Conservation (phyloP, 2,797 vertebrate species). For the Carduelis carduelis region DNA sequence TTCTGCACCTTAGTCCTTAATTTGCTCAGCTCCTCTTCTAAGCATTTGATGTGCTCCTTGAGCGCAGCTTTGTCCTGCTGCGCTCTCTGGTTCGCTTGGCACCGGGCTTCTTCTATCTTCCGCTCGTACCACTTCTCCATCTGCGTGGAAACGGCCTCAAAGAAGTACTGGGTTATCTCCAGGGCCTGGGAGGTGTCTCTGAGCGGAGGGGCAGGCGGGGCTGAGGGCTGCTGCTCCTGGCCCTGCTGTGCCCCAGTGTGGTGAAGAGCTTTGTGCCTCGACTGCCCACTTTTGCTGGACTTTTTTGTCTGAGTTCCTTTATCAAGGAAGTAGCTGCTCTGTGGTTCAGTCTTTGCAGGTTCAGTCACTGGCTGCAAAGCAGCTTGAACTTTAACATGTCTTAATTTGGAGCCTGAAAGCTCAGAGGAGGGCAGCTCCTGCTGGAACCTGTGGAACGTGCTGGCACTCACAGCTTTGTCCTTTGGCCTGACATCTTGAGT, state of each 20-base stretch:
- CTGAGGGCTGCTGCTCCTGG: slow-evolving; percentile 18
- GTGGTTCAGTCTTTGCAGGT: slow-evolving; percentile 67
- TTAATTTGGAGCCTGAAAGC: slow-evolving; percentile 17
- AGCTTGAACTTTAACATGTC: slow-evolving; percentile 65
- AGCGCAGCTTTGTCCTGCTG: slow-evolving; percentile 84
- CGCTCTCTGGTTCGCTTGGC: slow-evolving; percentile 85
- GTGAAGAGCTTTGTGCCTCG: slow-evolving; percentile 67
- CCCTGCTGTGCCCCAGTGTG: neutral
- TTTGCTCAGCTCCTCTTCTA: slow-evolving; percentile 89
- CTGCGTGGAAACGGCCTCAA: slow-evolving; percentile 92
- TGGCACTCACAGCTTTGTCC: slow-evolving; percentile 70
- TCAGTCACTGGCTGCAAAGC: slow-evolving; percentile 55
- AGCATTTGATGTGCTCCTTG: slow-evolving; percentile 83
- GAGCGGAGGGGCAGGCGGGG: slow-evolving; percentile 44
- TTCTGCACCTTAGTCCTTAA: slow-evolving; percentile 84
- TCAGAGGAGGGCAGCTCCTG: slow-evolving; percentile 69
- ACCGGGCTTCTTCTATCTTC: slow-evolving; percentile 89
- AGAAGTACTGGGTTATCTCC: slow-evolving; percentile 95
- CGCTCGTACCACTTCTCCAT: slow-evolving; percentile 98
- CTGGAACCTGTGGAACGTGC: slow-evolving; percentile 66
- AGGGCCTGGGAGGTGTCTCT: slow-evolving; percentile 85
- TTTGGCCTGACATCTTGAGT: slow-evolving; percentile 88
- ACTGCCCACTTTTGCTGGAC: slow-evolving; percentile 71
- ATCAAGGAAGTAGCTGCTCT: slow-evolving; percentile 56
- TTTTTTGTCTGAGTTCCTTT: slow-evolving; percentile 75